A percentile compares a stretch with the other conserved stretches of the same genome.
These are phyloP conservation scores for Dynastes hyllus DNA, from an alignment of 2,888 invertebrate species.

Conservation along the genomic window DNA sequence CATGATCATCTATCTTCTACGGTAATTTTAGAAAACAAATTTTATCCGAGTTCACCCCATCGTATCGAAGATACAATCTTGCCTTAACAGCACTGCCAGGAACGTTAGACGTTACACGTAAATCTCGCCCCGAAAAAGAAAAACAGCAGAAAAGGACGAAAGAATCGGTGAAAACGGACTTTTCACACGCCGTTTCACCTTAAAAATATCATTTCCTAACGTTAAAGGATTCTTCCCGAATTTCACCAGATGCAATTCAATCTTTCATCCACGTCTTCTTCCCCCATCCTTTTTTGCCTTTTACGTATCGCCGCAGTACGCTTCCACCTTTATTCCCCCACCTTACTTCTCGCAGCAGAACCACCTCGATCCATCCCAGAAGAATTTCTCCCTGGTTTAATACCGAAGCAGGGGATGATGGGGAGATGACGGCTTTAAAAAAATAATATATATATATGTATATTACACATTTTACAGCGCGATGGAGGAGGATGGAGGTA, in stretches of 20 bases:
- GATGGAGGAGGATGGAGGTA: not conserved
- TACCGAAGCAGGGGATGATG: not conserved
- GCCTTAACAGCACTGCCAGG: too few relatives aligned
- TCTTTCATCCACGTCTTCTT: slow-evolving; percentile 1
- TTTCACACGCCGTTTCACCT: too few relatives aligned
- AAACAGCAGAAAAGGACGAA: too few relatives aligned
- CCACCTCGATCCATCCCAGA: not conserved
- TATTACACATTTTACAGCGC: not conserved
- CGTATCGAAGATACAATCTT: too few relatives aligned
- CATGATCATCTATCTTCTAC: too few relatives aligned
- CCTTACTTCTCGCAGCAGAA: not conserved
- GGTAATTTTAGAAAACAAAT: too few relatives aligned
- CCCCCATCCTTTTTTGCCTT: not conserved
- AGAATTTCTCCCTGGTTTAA: not conserved
- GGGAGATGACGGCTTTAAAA: not conserved
- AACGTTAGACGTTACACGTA: too few relatives aligned
- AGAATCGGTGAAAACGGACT: too few relatives aligned
- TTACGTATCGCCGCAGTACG: not conserved
- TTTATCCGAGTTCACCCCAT: too few relatives aligned
- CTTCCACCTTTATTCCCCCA: not conserved
- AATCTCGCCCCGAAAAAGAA: too few relatives aligned
- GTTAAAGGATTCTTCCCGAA: slow-evolving; percentile 12
- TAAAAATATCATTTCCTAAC: slow-evolving; percentile 9
- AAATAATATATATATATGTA: too few relatives aligned
- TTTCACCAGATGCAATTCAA: slow-evolving; percentile 8